A percentile compares a stretch with the other conserved stretches of the same genome.
Evolutionary conservation across 2,113 vertebrate species (phyloP).

Genomic region (Fulmarus glacialis): DNA sequence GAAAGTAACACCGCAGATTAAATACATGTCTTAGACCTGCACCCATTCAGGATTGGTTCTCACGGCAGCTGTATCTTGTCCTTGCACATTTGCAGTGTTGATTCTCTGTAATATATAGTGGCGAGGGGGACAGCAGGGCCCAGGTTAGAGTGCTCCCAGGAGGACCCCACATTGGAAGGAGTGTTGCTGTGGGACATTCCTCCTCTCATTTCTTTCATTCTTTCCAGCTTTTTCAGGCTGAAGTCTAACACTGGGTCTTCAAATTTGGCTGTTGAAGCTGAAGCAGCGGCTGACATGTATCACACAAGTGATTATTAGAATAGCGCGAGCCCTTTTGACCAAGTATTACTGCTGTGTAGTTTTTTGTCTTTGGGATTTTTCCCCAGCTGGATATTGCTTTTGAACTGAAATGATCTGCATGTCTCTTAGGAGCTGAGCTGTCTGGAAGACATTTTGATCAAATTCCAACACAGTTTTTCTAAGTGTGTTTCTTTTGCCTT

Average conservation of each 20-base stretch:
- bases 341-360: not conserved
- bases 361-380: not conserved
- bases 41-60: not conserved
- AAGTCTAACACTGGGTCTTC: not conserved
- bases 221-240: not conserved
- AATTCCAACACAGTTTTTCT: not conserved
- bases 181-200: not conserved
- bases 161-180: not conserved
- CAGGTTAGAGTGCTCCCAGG: not conserved
- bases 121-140: not conserved
- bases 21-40: not conserved
- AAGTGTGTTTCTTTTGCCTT: conserved; percentile 31
- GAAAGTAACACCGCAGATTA: not conserved
- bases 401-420: not conserved
- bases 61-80: not conserved
- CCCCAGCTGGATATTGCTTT: not conserved
- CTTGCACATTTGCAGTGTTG: not conserved
- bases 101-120: not conserved
- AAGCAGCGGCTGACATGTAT: not conserved
- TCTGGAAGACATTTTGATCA: conserved; percentile 11
- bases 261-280: not conserved
- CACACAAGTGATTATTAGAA: not conserved
- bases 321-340: not conserved
- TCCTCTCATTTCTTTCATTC: not conserved
- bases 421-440: not conserved